Evolutionary conservation across 1,140 invertebrate genomes (phyloP).

Genomic region (Lineus longissimus): DNA sequence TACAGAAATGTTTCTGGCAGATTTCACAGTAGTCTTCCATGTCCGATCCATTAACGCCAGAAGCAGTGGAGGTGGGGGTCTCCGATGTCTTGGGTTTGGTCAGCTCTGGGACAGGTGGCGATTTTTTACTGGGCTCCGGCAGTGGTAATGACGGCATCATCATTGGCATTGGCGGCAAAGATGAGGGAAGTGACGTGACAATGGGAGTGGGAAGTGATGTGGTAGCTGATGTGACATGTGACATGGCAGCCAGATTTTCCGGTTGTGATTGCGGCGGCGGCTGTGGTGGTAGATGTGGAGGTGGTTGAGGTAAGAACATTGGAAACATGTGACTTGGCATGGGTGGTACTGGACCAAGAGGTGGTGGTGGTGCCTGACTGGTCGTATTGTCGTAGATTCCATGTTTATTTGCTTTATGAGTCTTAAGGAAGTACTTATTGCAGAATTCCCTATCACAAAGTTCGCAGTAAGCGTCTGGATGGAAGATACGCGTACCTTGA

Average conservation of each 20-base stretch:
- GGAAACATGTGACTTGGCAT: slow-evolving; percentile 17
- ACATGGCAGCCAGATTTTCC: neutral
- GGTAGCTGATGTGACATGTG: neutral
- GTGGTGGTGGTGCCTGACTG: slow-evolving; percentile 26
- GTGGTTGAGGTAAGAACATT: slow-evolving; percentile 22
- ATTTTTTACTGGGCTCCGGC: neutral
- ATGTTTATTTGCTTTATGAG: slow-evolving; percentile 99
- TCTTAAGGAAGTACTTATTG: slow-evolving; percentile 67
- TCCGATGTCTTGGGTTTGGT: slow-evolving; percentile 5
- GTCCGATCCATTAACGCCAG: slow-evolving; percentile 22
- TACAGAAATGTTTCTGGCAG: slow-evolving; percentile 55
- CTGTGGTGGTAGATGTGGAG: slow-evolving; percentile 14
- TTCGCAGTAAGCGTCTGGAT: slow-evolving; percentile 84
- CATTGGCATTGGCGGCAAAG: slow-evolving; percentile 9
- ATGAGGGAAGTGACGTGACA: slow-evolving; percentile 16
- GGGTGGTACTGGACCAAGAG: slow-evolving; percentile 14
- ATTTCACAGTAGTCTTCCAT: slow-evolving; percentile 54
- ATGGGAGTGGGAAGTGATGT: neutral
- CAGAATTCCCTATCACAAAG: slow-evolving; percentile 62
- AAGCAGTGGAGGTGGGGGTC: slow-evolving; percentile 18
- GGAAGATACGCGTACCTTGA: slow-evolving; percentile 33
- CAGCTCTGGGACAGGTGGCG: slow-evolving; percentile 6
- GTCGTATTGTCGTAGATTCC: slow-evolving; percentile 66
- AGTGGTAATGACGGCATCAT: slow-evolving; percentile 17
- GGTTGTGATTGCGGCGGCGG: slow-evolving; percentile 20